Evolutionary conservation across 2,888 invertebrate species (phyloP), one percentile per base, ranked within the genome.

Genomic region (Notodonta ziczac): DNA sequence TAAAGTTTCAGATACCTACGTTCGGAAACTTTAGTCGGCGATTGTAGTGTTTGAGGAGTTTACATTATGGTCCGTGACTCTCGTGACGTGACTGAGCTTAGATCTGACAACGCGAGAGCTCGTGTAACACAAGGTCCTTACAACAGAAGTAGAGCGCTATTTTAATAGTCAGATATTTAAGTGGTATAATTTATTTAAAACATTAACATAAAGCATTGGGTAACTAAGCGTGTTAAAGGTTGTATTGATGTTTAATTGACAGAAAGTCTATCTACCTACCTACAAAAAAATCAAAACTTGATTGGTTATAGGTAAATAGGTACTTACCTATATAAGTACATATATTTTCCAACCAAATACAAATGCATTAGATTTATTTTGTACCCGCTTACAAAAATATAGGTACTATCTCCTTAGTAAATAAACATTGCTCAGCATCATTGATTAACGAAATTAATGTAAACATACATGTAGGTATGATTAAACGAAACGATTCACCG

Each of bases 71-170:
- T 75, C 80, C 85, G 86, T 85, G 85, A 80, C 76, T 81, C 79
- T 82, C 83, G 84, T 83, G 84, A 81, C 83, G 84, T 83, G 84
- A 81, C 78, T 83, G 73, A 63, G 62, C 78, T 62, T 68, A 68
- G 73, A 85, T 84, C 82, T 78, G 81, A 77, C 79, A 84, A 82
- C 80, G 76, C 69, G 69, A 65, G 55, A 58, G 63, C 61, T 76
- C 73, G 74, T 71, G 73, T 75, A 77, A 78, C 73, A 78, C 24
- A 35, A 35, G 76, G 75, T 82, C 80, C 77, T 85, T 78, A 81
- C 77, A 72, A 72, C 67, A 67, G 77, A 40, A 73, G 67, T 74
- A 67, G 67, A 69, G 66, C 67, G 58, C 62, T 71, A 55, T 69
- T 74, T 68, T 72, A 73, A 69, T 61, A 66, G 53, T 61, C 57